Base-by-base conservation (phyloP, 2,113 vertebrate species). In the Amphiprion percula region DNA sequence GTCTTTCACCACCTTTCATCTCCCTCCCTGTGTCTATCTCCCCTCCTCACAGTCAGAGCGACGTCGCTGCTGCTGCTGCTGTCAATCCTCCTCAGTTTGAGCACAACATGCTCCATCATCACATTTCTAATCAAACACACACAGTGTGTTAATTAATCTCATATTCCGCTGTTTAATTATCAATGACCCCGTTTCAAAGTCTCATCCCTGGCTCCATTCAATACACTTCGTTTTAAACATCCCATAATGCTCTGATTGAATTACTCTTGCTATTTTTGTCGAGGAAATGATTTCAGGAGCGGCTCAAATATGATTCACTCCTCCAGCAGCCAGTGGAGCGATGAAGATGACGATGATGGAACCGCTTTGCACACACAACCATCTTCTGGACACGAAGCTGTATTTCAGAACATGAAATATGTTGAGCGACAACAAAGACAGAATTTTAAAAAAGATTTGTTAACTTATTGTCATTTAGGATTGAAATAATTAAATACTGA, bases 151-250 rank as follows among this genome's bases (percentile, higher is more conserved):
- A 89, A 93, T 94, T 92, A 83, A 88, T 87, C 85, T 83, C 82
- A 87, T 79, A 85, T 87, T 88, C 53, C 4, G 54, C 84, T 75
- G 60, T 86, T 90, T 92, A 91, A 94, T 93, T 90, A 93, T 91
- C 83, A 90, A 77, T 79, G 87, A 89, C 79, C 89, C 86, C 77
- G 70, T 86, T 91, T 89, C 68, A 1, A 83, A 68, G 52, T 77
- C 60, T 70, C 79, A 74, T 66, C 78, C 77, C 33, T 11, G 2
- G 64, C 41, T 70, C 59, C 74, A 77, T 87, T 87, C 61, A 77
- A 65, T 52, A 10, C 75, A 74, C 87, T 84, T 77, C 65, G 79
- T 90, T 88, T 90, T 79, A 85, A 83, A 88, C 59, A 72, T 83
- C 86, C 86, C 79, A 79, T 71, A 84, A 80, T 75, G 58, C 55